Evolutionary conservation across 2,113 vertebrate genomes (phyloP).

Genomic region (Amblyornis subalaris): DNA sequence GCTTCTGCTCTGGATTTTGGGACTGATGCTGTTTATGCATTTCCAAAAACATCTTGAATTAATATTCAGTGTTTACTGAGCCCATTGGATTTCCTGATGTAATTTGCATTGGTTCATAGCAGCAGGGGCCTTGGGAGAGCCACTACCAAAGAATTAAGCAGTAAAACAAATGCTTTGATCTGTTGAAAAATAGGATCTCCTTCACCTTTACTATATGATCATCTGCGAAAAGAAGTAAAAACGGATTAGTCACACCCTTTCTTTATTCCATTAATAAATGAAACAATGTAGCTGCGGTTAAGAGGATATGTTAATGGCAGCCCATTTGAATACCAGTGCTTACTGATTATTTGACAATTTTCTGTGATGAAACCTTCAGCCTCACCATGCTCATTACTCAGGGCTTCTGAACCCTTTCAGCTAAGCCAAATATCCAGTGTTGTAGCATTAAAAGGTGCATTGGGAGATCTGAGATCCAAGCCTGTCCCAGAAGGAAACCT

Average conservation of each 20-base stretch:
- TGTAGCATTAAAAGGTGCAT: background rate
- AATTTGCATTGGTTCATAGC: constrained; percentile 52
- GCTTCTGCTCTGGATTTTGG: constrained; percentile 24
- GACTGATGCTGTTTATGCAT: constrained; percentile 8
- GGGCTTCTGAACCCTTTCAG: background rate
- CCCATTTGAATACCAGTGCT: background rate
- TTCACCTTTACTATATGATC: constrained; percentile 12
- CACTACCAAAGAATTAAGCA: constrained; percentile 31
- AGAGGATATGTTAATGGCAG: background rate
- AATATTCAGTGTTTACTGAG: constrained; percentile 53
- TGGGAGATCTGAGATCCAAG: background rate
- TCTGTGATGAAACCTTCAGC: background rate
- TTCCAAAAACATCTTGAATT: constrained; percentile 50
- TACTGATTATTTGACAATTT: background rate
- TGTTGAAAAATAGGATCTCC: background rate
- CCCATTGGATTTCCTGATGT: constrained; percentile 28
- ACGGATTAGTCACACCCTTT: background rate
- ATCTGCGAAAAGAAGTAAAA: background rate
- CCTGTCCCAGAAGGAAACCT: background rate
- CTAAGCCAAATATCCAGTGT: background rate
- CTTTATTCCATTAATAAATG: background rate
- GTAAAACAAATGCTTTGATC: constrained; percentile 48
- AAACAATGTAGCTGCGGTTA: background rate
- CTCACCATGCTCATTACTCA: background rate
- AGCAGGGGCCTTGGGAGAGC: constrained; percentile 11